Conservation (phyloP, 2,113 vertebrate genomes). For the Rutilus rutilus region DNA sequence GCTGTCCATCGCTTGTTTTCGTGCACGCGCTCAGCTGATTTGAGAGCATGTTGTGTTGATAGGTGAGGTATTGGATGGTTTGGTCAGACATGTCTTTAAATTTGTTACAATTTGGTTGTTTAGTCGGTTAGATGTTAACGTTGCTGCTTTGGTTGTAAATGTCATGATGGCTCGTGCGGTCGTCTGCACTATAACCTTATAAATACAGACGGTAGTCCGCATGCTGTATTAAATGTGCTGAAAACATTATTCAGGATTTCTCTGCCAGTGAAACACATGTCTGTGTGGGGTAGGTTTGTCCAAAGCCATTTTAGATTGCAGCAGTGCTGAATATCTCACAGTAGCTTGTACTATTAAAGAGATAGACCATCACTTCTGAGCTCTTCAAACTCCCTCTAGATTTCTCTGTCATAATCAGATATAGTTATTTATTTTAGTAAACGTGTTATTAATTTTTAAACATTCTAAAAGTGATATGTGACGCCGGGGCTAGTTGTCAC, state of each 20-base stretch:
- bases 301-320: conserved; percentile 38
- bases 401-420: not conserved
- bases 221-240: not conserved
- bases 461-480: not conserved
- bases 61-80: conserved; percentile 4
- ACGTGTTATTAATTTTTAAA: not conserved
- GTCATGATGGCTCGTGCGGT: not conserved
- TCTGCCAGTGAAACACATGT: conserved; percentile 33
- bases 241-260: not conserved
- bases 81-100: not conserved
- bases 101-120: not conserved
- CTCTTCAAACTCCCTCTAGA: conserved; percentile 1
- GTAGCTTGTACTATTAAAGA: conserved; percentile 23
- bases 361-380: conserved; percentile 31
- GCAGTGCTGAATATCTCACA: conserved; percentile 31
- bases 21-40: conserved; percentile 37
- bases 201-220: not conserved
- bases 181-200: not conserved
- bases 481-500: not conserved
- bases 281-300: conserved; percentile 26
- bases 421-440: not conserved
- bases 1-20: conserved; percentile 26
- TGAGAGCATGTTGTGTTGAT: conserved; percentile 29
- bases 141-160: not conserved
- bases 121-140: not conserved